Evolutionary conservation across 2,888 invertebrate species (phyloP).

Genomic region (Sinodicranocentrus sp.): DNA sequence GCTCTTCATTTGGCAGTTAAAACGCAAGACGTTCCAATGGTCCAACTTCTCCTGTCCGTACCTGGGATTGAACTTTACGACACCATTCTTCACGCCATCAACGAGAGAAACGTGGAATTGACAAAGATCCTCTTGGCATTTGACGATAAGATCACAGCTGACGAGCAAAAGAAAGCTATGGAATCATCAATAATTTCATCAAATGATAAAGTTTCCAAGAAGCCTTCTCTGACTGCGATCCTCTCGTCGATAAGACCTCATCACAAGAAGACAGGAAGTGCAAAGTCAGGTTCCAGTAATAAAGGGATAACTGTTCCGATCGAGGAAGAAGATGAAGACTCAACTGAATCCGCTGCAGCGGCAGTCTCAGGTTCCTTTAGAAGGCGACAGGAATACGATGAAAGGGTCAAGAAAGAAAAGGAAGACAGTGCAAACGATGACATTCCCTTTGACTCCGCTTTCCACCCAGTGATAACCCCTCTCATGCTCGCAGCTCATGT

Average conservation of each 20-base stretch:
- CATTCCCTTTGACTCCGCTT: conserved; percentile 59
- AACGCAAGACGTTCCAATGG: conserved; percentile 67
- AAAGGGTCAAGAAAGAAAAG: not conserved
- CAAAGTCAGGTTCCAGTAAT: too few species aligned
- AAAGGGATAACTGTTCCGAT: too few species aligned
- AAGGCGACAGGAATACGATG: not conserved
- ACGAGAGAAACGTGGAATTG: conserved; percentile 36
- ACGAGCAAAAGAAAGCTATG: not conserved
- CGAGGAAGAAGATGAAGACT: too few species aligned
- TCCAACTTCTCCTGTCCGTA: conserved; percentile 48
- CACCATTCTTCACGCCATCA: conserved; percentile 56
- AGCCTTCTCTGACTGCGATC: not conserved
- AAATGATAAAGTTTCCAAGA: too few species aligned
- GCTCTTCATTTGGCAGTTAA: conserved; percentile 68
- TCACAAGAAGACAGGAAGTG: too few species aligned
- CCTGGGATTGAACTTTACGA: conserved; percentile 43
- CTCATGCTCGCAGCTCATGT: conserved; percentile 54
- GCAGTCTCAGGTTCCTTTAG: too few species aligned
- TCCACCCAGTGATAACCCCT: conserved; percentile 42
- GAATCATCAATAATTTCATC: not conserved
- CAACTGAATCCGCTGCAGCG: too few species aligned
- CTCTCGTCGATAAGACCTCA: not conserved
- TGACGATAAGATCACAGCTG: not conserved
- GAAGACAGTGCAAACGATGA: conserved; percentile 9
- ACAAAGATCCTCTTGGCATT: conserved; percentile 41